Percentiles rank a stretch among this genome's conserved stretches.
These are phyloP conservation scores for Eucera pruinosa DNA, from an alignment of 2,888 invertebrate genomes.

Conservation along the genomic window DNA sequence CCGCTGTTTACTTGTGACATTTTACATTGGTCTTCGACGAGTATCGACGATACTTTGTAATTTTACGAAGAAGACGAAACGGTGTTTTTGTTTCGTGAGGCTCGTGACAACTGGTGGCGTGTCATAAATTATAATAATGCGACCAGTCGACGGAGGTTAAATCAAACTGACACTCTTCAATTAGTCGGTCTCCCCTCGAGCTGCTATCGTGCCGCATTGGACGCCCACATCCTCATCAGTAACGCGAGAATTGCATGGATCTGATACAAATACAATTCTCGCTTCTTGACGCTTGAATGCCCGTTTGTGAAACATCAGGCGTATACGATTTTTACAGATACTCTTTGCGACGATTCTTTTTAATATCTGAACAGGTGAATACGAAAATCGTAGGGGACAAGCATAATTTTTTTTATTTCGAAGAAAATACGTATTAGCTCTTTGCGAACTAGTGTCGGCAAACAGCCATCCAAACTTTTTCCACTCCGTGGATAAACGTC, in stretches of 20 bases:
- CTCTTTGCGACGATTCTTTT: too few species aligned
- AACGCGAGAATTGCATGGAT: slow-evolving; percentile 42
- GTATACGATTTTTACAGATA: too few species aligned
- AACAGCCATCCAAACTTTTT: too few species aligned
- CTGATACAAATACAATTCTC: slow-evolving; percentile 37
- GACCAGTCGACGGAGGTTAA: slow-evolving; percentile 74
- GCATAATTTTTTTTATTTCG: too few species aligned
- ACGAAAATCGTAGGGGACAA: too few species aligned
- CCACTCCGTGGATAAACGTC: too few species aligned
- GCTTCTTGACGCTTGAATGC: slow-evolving; percentile 25
- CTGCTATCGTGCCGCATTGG: slow-evolving; percentile 60
- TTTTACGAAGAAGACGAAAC: slow-evolving; percentile 24
- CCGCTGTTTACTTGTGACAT: too few species aligned
- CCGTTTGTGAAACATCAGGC: background rate
- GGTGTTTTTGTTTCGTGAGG: slow-evolving; percentile 38
- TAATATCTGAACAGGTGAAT: too few species aligned
- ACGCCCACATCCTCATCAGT: slow-evolving; percentile 69
- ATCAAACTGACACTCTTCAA: slow-evolving; percentile 77
- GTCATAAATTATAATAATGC: slow-evolving; percentile 75
- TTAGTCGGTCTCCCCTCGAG: slow-evolving; percentile 65
- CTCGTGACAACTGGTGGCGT: slow-evolving; percentile 67
- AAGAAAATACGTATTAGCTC: too few species aligned
- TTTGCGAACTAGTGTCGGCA: too few species aligned
- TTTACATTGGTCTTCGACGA: background rate
- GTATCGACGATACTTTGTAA: slow-evolving; percentile 18